phyloP scores from a whole-genome alignment of 1,140 invertebrate genomes.

The Temnothorax longispinosus region DNA sequence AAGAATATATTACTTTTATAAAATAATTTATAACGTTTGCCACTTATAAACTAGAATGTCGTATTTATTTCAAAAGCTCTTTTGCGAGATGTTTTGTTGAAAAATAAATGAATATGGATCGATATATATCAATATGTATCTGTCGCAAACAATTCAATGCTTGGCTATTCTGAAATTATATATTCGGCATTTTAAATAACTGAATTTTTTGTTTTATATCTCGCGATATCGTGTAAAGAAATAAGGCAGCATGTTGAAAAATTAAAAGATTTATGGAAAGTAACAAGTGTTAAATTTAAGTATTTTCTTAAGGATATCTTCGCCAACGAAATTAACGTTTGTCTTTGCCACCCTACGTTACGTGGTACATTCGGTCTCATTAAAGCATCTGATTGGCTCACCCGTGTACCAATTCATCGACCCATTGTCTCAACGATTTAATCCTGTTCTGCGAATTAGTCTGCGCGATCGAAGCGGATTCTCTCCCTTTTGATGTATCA shows the following conservation, averaged over 20 bases:
- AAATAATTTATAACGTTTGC: neutral
- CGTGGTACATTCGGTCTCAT: neutral
- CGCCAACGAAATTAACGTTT: neutral
- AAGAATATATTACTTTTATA: conserved; percentile 6
- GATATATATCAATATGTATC: neutral
- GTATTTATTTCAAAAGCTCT: neutral
- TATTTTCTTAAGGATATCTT: neutral
- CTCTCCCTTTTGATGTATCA: conserved; percentile 28
- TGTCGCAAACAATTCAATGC: neutral
- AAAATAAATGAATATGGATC: conserved; percentile 22
- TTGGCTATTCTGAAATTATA: neutral
- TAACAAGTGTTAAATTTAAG: neutral
- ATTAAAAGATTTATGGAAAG: neutral
- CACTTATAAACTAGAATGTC: neutral
- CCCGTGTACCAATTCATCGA: conserved; percentile 32
- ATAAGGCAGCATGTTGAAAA: neutral
- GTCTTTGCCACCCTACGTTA: neutral
- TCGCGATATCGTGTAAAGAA: neutral
- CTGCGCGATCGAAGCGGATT: conserved; percentile 19
- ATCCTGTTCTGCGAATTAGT: conserved; percentile 42
- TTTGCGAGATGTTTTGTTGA: neutral
- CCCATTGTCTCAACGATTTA: conserved; percentile 35
- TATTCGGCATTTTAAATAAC: neutral
- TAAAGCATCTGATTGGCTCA: conserved; percentile 7
- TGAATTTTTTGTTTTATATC: neutral